These are phyloP conservation scores for Imbricaverruca yamaguchii DNA, from an alignment of 2,888 invertebrate genomes.

Conservation along the genomic window DNA sequence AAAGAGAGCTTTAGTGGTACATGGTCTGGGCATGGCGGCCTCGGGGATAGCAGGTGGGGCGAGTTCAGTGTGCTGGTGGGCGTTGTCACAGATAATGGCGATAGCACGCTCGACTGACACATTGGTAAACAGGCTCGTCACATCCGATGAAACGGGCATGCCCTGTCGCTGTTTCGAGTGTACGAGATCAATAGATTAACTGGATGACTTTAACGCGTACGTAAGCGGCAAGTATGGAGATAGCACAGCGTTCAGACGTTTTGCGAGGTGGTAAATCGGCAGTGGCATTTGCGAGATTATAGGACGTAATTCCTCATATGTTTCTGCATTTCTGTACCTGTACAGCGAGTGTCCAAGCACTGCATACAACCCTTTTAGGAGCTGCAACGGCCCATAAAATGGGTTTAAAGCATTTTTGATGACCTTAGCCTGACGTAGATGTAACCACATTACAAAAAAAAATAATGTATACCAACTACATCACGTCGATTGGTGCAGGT, in stretches of 20 bases:
- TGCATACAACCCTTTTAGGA: too few species aligned
- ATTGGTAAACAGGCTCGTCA: background rate
- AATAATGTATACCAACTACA: too few species aligned
- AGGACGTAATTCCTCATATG: background rate
- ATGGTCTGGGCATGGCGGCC: background rate
- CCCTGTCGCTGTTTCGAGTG: background rate
- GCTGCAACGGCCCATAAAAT: too few species aligned
- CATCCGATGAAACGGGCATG: background rate
- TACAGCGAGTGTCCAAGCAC: too few species aligned
- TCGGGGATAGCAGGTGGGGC: background rate
- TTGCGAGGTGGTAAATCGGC: background rate
- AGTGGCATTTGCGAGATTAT: background rate
- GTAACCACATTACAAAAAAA: too few species aligned
- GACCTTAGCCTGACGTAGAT: too few species aligned
- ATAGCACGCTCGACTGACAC: background rate
- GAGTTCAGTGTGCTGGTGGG: background rate
- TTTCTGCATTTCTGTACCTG: too few species aligned
- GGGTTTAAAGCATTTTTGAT: too few species aligned
- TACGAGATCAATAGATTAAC: background rate
- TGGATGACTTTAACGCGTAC: background rate
- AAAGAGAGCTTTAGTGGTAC: background rate
- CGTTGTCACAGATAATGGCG: background rate
- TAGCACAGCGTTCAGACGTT: background rate
- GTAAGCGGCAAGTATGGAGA: background rate
- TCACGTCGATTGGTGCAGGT: too few species aligned